Percentiles rank a stretch among this genome's conserved stretches.
These are phyloP conservation scores for Drosophila guanche DNA, from an alignment of 1,140 invertebrate genomes.

Conservation along the genomic window DNA sequence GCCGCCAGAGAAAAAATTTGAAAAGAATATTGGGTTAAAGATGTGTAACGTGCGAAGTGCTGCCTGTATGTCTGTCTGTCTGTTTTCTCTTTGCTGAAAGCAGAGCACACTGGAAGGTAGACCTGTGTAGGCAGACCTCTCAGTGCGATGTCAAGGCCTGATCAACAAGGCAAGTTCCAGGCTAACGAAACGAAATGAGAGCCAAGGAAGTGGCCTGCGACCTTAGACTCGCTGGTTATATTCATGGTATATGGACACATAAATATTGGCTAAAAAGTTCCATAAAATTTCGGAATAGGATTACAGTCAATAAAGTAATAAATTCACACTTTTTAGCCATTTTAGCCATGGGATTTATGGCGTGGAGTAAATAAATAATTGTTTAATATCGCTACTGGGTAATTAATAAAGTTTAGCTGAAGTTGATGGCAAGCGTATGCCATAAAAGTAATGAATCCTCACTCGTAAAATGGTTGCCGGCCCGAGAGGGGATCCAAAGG, in stretches of 20 bases:
- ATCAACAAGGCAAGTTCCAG: no score
- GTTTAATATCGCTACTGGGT: constrained; percentile 57
- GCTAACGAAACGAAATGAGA: neutral
- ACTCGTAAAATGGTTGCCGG: constrained; percentile 45
- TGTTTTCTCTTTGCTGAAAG: neutral
- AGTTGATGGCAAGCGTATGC: constrained; percentile 62
- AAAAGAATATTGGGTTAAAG: constrained; percentile 53
- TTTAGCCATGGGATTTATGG: constrained; percentile 5
- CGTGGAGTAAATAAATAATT: constrained; percentile 71
- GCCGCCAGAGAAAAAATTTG: constrained; percentile 7
- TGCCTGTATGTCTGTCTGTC: no score
- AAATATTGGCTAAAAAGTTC: neutral
- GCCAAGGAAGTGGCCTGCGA: no score
- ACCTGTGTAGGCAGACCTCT: no score
- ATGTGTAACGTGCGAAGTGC: constrained; percentile 55
- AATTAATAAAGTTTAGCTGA: constrained; percentile 77
- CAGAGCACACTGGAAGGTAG: constrained; percentile 6
- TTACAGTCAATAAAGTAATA: constrained; percentile 22
- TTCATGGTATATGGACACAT: no score
- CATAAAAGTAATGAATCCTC: constrained; percentile 47
- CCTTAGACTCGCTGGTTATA: no score
- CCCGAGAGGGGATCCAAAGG: neutral
- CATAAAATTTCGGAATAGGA: constrained; percentile 13
- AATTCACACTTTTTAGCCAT: constrained; percentile 18
- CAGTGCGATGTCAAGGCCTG: no score